Evolutionary conservation across 1,140 invertebrate species (phyloP).

Genomic region (Papilio xuthus): DNA sequence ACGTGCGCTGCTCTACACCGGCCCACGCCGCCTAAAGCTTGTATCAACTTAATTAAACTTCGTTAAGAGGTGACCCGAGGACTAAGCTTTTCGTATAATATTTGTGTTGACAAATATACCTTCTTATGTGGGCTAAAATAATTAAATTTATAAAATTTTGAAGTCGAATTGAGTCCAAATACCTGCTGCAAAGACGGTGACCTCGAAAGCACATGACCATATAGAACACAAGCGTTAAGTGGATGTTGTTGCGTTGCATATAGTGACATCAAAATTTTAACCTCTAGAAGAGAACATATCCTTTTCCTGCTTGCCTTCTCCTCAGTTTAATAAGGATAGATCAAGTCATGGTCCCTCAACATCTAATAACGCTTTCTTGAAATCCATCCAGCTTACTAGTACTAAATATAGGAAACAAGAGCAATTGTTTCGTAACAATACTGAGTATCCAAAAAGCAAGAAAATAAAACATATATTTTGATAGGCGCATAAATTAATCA

Average conservation of each 20-base stretch:
- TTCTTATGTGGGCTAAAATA: background rate
- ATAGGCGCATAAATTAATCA: conserved; percentile 1
- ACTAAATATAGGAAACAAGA: background rate
- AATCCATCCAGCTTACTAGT: background rate
- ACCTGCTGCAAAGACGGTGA: too few species aligned
- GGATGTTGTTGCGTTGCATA: too few species aligned
- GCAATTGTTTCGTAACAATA: background rate
- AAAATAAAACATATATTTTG: conserved; percentile 1
- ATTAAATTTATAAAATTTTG: too few species aligned
- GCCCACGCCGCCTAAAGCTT: background rate
- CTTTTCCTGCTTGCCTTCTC: too few species aligned
- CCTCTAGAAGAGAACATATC: too few species aligned
- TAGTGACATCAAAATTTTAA: too few species aligned
- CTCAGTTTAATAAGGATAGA: too few species aligned
- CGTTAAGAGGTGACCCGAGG: conserved; percentile 16
- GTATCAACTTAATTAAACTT: conserved; percentile 30
- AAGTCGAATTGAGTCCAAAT: too few species aligned
- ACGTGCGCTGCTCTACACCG: background rate
- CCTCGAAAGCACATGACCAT: too few species aligned
- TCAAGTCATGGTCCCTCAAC: too few species aligned
- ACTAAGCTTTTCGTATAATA: background rate
- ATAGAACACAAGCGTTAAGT: too few species aligned
- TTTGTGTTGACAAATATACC: background rate
- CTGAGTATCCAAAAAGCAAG: background rate
- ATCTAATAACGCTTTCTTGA: too few species aligned